phyloP scores from a whole-genome alignment of 2,888 invertebrate genomes.

The Drosophila macrospina region DNA sequence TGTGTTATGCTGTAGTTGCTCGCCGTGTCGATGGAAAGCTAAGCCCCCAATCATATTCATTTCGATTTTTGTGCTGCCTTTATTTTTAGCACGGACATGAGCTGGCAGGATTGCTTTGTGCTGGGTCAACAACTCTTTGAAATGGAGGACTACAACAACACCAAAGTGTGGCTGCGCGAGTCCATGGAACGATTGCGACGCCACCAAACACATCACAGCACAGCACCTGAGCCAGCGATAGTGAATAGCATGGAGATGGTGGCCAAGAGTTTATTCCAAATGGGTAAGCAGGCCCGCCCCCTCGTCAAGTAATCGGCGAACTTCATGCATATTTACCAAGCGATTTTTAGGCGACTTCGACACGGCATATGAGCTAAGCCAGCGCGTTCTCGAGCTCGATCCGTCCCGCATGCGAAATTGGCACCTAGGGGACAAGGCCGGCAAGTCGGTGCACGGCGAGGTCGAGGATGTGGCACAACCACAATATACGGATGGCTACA shows the following conservation, averaged over 20 bases:
- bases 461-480: constrained; percentile 27
- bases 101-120: constrained; percentile 97
- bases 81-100: constrained; percentile 87
- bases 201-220: constrained; percentile 86
- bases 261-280: constrained; percentile 75
- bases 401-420: constrained; percentile 70
- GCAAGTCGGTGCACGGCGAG: constrained; percentile 15
- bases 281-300: constrained; percentile 65
- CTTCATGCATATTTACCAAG: constrained; percentile 47
- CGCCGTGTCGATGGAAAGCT: constrained; percentile 15
- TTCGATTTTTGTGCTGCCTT: constrained; percentile 53
- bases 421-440: constrained; percentile 65
- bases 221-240: constrained; percentile 48
- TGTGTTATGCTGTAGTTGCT: constrained; percentile 13
- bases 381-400: constrained; percentile 73
- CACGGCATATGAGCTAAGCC: constrained; percentile 74
- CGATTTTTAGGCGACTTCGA: constrained; percentile 71
- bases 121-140: constrained; percentile 96
- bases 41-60: constrained; percentile 53
- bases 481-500: constrained; percentile 54
- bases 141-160: constrained; percentile 95
- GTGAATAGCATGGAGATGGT: constrained; percentile 78
- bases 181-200: constrained; percentile 91
- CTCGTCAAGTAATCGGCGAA: constrained; percentile 24
- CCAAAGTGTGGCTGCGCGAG: constrained; percentile 97